phyloP scores from a whole-genome alignment of 1,140 invertebrate species.

The Drosophila littoralis region DNA sequence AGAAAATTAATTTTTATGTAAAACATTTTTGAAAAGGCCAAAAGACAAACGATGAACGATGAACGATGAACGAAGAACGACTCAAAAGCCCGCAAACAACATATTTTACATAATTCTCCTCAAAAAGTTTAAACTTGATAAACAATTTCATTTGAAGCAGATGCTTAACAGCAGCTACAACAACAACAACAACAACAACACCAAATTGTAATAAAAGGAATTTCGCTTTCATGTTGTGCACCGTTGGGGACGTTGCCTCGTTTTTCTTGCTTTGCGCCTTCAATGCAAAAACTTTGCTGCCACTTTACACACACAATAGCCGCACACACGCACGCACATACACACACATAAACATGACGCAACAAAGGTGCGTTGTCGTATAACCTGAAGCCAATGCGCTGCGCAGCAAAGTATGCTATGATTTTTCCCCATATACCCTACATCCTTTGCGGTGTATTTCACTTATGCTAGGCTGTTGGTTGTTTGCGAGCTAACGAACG shows the following conservation, averaged over 20 bases:
- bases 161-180: conserved; percentile 49
- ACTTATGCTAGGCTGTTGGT: background rate
- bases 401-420: conserved; percentile 43
- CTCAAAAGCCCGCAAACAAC: conserved; percentile 51
- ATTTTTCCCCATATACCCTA: conserved; percentile 16
- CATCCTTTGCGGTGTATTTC: background rate
- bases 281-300: conserved; percentile 45
- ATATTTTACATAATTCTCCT: conserved; percentile 77
- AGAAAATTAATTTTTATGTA: conserved; percentile 70
- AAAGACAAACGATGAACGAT: conserved; percentile 33
- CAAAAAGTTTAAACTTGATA: conserved; percentile 72
- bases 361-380: conserved; percentile 58
- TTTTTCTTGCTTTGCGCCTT: conserved; percentile 52
- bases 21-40: conserved; percentile 28
- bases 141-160: conserved; percentile 79
- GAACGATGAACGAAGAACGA: background rate
- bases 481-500: too few relatives aligned
- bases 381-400: conserved; percentile 31
- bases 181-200: conserved; percentile 42
- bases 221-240: conserved; percentile 73
- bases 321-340: conserved; percentile 19
- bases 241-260: conserved; percentile 18
- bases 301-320: conserved; percentile 38
- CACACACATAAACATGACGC: conserved; percentile 28
- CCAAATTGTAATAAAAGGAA: conserved; percentile 75